Evolutionary conservation across 2,113 vertebrate genomes (phyloP).

Genomic region (Pituophis catenifer): DNA sequence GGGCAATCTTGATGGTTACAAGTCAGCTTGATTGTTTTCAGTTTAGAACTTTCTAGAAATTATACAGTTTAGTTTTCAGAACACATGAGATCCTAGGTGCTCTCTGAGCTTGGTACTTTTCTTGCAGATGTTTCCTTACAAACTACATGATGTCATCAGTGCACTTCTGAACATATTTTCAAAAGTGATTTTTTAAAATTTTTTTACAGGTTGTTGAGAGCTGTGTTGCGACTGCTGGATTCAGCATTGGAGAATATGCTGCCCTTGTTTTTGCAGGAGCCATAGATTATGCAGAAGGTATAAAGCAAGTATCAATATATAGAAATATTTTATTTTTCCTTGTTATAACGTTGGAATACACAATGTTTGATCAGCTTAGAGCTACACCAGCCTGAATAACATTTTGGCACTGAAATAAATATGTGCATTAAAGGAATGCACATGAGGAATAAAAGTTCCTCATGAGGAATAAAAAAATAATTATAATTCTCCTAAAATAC

Average conservation of each 20-base stretch:
- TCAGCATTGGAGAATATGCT: constrained; percentile 93
- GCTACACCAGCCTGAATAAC: neutral
- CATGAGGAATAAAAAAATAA: neutral
- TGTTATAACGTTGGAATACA: neutral
- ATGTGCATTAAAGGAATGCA: neutral
- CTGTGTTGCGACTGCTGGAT: constrained; percentile 90
- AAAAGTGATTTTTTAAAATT: neutral
- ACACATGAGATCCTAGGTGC: neutral
- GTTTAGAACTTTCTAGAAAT: neutral
- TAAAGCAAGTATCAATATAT: neutral
- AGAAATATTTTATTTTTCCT: neutral
- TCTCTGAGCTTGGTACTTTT: neutral
- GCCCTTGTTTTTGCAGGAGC: constrained; percentile 93
- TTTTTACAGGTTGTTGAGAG: constrained; percentile 81
- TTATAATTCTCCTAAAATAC: neutral
- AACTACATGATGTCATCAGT: neutral
- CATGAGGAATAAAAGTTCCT: neutral
- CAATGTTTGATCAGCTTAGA: neutral
- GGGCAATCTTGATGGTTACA: no score
- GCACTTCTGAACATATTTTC: neutral
- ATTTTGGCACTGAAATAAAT: neutral
- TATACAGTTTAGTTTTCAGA: neutral
- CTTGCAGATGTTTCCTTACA: neutral
- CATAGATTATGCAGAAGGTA: constrained; percentile 88
- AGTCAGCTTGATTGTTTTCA: neutral